Conservation (phyloP, 2,888 invertebrate genomes). For the Mimumesa dahlbomi region DNA sequence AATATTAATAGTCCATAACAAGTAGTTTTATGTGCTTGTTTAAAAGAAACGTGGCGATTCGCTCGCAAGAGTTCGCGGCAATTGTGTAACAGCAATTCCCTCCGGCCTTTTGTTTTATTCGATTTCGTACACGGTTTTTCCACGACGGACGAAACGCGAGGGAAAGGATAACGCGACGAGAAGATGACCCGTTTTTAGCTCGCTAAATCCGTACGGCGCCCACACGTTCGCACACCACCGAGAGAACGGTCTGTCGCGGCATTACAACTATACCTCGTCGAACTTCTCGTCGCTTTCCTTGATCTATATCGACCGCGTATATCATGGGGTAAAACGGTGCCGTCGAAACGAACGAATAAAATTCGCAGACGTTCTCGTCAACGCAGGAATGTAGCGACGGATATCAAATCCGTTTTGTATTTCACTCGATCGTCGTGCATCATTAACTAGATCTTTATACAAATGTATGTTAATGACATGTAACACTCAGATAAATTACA, state of each 20-base stretch:
- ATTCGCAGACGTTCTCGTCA: not conserved
- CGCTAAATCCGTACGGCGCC: conserved; percentile 77
- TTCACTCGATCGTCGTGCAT: too few species aligned
- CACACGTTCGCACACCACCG: conserved; percentile 70
- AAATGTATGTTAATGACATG: too few species aligned
- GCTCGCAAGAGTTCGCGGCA: too few species aligned
- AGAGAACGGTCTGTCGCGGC: conserved; percentile 25
- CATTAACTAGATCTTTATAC: too few species aligned
- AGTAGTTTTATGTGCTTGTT: too few species aligned
- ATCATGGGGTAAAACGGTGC: conserved; percentile 12
- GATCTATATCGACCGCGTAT: conserved; percentile 35
- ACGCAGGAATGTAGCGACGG: not conserved
- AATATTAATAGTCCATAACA: too few species aligned
- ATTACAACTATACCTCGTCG: conserved; percentile 19
- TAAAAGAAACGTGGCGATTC: too few species aligned
- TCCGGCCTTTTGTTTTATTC: conserved; percentile 4
- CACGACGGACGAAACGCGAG: conserved; percentile 17
- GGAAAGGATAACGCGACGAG: conserved; percentile 68
- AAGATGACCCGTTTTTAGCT: conserved; percentile 77
- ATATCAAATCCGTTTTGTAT: not conserved
- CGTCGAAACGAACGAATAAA: not conserved
- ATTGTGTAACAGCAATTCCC: too few species aligned
- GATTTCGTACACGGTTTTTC: conserved; percentile 21
- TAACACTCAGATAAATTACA: too few species aligned
- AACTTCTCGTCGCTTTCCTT: conserved; percentile 39